A percentile compares a stretch with the other conserved stretches of the same genome.
phyloP scores from a whole-genome alignment of 2,888 invertebrate species.

The Mycalesis mineus region DNA sequence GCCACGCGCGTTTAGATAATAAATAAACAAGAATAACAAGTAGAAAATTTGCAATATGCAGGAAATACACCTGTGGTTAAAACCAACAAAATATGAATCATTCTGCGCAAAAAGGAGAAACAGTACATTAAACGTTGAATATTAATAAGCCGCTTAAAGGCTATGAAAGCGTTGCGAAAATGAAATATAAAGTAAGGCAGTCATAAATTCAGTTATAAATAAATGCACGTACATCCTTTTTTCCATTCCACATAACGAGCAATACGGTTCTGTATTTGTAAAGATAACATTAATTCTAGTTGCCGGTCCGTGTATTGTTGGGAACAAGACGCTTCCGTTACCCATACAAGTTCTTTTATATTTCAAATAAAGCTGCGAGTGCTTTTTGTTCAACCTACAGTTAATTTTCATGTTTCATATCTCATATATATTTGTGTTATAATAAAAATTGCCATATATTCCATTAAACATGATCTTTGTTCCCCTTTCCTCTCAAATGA shows the following conservation, averaged over 20 bases:
- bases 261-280: conserved; percentile 7
- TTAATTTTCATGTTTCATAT: background rate
- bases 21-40: no score
- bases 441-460: no score
- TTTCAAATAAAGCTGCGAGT: background rate
- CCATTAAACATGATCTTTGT: no score
- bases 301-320: conserved; percentile 19
- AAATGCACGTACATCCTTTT: background rate
- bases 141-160: conserved; percentile 16
- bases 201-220: background rate
- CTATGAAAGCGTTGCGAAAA: conserved; percentile 3
- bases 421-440: no score
- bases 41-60: no score
- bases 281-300: conserved; percentile 13
- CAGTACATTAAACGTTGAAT: background rate
- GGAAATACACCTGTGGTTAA: background rate
- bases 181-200: background rate
- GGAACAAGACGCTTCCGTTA: conserved; percentile 20
- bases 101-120: background rate
- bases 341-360: conserved; percentile 18
- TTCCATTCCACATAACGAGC: conserved; percentile 1
- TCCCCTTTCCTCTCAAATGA: no score
- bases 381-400: background rate
- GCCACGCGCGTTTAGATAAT: no score
- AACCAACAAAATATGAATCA: background rate